These are phyloP conservation scores for Drosophila paramelanica DNA, from an alignment of 2,888 invertebrate genomes.

Conservation along the genomic window DNA sequence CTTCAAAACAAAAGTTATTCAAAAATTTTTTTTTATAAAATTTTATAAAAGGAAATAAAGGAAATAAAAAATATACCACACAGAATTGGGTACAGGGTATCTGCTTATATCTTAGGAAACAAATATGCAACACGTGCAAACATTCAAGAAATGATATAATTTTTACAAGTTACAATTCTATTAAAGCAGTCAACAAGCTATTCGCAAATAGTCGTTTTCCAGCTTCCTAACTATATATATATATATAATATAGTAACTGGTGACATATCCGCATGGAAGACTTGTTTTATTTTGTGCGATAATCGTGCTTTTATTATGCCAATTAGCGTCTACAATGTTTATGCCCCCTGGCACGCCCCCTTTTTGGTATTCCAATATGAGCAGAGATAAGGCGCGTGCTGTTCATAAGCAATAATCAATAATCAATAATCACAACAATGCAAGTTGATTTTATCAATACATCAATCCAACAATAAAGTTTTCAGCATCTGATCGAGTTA, in stretches of 20 bases:
- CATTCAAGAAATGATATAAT: no score
- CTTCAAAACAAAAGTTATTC: no score
- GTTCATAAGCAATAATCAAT: neutral
- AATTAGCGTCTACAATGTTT: conserved; percentile 25
- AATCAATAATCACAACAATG: neutral
- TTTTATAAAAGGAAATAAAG: no score
- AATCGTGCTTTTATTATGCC: neutral
- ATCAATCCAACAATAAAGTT: conserved; percentile 3
- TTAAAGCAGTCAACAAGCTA: no score
- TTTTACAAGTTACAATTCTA: no score
- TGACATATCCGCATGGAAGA: conserved; percentile 26
- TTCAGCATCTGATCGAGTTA: conserved; percentile 2
- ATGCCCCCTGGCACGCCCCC: conserved; percentile 17
- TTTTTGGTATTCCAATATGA: neutral
- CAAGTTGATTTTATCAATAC: neutral
- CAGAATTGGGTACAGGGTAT: no score
- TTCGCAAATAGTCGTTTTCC: neutral
- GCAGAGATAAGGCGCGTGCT: no score
- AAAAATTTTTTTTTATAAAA: no score
- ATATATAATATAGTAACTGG: neutral
- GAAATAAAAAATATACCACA: no score
- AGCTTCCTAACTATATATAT: no score
- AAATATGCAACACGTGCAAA: no score
- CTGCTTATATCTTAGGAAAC: no score
- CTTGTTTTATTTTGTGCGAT: neutral